Conservation (phyloP, 2,797 vertebrate genomes). For the Coregonus ussuriensis region DNA sequence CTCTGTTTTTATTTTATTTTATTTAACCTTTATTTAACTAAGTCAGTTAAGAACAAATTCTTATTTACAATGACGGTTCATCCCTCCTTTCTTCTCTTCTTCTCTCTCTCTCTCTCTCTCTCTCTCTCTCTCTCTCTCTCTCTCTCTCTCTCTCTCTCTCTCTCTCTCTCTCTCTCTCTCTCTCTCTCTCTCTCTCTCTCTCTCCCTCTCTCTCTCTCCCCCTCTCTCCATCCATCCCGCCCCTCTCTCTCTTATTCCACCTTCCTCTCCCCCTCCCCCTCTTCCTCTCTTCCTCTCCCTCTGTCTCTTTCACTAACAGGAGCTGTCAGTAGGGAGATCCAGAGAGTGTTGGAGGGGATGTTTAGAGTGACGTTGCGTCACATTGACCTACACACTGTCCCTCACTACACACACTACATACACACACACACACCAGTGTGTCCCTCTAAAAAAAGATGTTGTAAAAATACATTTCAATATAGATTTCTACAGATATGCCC, state of each 20-base stretch:
- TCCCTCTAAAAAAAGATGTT: no score
- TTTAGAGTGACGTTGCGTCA: constrained; percentile 54
- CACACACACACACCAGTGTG: no score
- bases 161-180: neutral
- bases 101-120: neutral
- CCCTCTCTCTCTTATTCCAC: no score
- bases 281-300: neutral
- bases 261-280: neutral
- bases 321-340: constrained; percentile 12
- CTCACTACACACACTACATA: neutral
- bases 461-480: no score
- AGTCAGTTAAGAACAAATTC: no score
- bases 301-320: neutral
- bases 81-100: neutral
- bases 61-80: neutral
- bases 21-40: no score
- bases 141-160: constrained; percentile 1
- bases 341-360: constrained; percentile 35
- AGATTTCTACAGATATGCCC: no score
- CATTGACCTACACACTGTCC: constrained; percentile 13
- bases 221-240: no score
- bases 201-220: neutral
- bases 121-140: neutral
- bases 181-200: neutral
- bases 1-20: neutral